Conservation (phyloP, 1,140 invertebrate genomes). For the Wasmannia auropunctata region DNA sequence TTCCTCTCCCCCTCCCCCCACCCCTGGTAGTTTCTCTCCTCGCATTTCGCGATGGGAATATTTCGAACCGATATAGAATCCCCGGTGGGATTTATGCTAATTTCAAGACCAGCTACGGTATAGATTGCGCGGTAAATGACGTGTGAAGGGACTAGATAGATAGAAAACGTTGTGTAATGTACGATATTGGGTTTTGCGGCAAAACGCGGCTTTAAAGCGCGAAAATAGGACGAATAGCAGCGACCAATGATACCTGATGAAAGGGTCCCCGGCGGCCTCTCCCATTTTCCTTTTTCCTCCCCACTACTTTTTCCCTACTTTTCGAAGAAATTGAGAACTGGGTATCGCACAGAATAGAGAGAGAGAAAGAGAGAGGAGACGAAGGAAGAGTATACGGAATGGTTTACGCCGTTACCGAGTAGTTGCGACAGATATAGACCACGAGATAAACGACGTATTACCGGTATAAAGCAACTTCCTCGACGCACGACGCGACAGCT, state of each 20-base stretch:
- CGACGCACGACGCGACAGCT: constrained; percentile 35
- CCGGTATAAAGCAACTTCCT: constrained; percentile 61
- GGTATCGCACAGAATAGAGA: background rate
- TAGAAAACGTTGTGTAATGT: constrained; percentile 42
- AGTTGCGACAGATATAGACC: constrained; percentile 64
- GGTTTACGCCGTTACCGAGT: constrained; percentile 29
- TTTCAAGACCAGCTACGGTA: constrained; percentile 7
- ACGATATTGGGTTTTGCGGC: constrained; percentile 17
- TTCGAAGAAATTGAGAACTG: constrained; percentile 5
- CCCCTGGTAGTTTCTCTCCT: background rate
- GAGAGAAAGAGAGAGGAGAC: background rate
- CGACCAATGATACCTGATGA: constrained; percentile 10
- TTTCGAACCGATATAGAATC: background rate
- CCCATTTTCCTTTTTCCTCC: background rate
- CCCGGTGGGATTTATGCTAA: constrained; percentile 31
- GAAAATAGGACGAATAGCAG: constrained; percentile 19
- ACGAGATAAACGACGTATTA: constrained; percentile 65
- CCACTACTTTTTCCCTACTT: background rate
- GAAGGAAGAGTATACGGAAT: background rate
- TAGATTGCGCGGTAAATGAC: constrained; percentile 47
- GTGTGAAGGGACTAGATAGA: constrained; percentile 29
- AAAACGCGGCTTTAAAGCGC: background rate
- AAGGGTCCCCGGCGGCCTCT: background rate
- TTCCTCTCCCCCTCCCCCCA: background rate
- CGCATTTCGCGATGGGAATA: background rate